Conservation (phyloP, 2,888 invertebrate species). For the Bombylius discolor region DNA sequence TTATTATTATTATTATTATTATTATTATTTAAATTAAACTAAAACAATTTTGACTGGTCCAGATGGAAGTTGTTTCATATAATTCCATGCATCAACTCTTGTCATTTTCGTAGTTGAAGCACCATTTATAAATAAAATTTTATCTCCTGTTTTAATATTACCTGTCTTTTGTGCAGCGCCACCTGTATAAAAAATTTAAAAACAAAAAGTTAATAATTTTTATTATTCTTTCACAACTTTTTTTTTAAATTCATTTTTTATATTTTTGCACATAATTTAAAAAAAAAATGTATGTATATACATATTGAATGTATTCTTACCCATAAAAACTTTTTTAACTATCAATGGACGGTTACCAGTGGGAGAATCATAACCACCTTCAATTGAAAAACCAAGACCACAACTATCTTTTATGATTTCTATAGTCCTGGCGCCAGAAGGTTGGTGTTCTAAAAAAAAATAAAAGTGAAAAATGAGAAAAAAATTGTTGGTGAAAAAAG, state of each 20-base stretch:
- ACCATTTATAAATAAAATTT: conserved; percentile 72
- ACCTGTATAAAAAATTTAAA: conserved; percentile 42
- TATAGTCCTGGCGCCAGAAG: conserved; percentile 20
- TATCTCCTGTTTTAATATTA: conserved; percentile 71
- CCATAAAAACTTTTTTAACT: conserved; percentile 88
- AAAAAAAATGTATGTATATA: background rate
- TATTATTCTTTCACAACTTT: background rate
- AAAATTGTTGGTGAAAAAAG: too few species aligned
- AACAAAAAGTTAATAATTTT: conserved; percentile 1
- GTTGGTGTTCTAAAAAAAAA: conserved; percentile 13
- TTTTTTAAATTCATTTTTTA: background rate
- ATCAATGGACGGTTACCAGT: conserved; percentile 77
- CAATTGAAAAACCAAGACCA: conserved; percentile 86
- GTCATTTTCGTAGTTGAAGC: conserved; percentile 69
- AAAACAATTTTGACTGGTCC: conserved; percentile 52
- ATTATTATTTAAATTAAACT: conserved; percentile 18
- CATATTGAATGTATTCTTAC: conserved; percentile 39
- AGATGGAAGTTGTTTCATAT: conserved; percentile 77
- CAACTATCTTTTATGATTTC: conserved; percentile 56
- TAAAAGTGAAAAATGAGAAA: background rate
- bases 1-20: background rate
- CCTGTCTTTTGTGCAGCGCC: conserved; percentile 82
- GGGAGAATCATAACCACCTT: conserved; percentile 85
- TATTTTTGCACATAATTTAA: background rate
- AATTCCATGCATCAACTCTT: conserved; percentile 89